phyloP scores from a whole-genome alignment of 2,888 invertebrate genomes.

The Pecten maximus region DNA sequence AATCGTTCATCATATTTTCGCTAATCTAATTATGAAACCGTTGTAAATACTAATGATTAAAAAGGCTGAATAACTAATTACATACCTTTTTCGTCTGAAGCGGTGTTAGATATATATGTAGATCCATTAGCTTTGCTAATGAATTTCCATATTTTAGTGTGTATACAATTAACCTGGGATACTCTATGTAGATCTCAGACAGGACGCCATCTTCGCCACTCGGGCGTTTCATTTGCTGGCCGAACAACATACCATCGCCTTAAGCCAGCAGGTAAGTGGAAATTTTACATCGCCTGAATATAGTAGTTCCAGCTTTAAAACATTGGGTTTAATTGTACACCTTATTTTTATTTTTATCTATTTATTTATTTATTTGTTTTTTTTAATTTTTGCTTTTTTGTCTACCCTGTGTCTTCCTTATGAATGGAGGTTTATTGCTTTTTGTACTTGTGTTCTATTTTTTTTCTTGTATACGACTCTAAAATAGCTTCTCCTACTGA shows the following conservation, averaged over 20 bases:
- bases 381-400: too few species aligned
- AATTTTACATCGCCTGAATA: too few species aligned
- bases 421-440: too few species aligned
- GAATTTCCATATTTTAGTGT: neutral
- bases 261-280: neutral
- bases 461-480: too few species aligned
- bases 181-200: neutral
- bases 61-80: slow-evolving; percentile 9
- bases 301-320: too few species aligned
- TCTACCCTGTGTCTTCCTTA: too few species aligned
- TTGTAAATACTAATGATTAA: slow-evolving; percentile 15
- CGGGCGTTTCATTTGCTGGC: slow-evolving; percentile 16
- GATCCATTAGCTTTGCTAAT: neutral
- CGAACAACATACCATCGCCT: neutral
- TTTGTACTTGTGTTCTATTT: too few species aligned
- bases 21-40: slow-evolving; percentile 5
- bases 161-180: neutral
- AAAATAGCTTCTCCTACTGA: too few species aligned
- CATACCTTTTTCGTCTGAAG: neutral
- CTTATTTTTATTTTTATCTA: too few species aligned
- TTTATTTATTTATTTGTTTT: too few species aligned
- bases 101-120: neutral
- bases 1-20: slow-evolving; percentile 21
- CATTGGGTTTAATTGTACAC: too few species aligned
- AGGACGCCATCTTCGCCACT: slow-evolving; percentile 3